A percentile compares a stretch with the other conserved stretches of the same genome.
phyloP scores from a whole-genome alignment of 2,113 vertebrate genomes.

The Sisor rabdophorus region DNA sequence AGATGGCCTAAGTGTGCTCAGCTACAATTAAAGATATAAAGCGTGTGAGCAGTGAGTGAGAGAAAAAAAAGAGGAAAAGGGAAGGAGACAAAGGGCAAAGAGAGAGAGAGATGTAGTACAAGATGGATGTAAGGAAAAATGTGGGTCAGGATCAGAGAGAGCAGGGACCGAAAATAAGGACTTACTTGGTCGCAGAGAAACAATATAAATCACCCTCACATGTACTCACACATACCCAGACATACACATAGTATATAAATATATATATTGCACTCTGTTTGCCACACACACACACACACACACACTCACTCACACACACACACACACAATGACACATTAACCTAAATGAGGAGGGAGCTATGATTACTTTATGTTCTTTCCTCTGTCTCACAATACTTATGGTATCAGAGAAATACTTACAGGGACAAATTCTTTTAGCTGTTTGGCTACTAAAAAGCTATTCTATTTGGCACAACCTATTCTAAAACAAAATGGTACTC shows the following conservation, averaged over 20 bases:
- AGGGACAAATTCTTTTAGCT: not conserved
- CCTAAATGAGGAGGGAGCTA: no score
- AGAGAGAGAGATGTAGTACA: conserved; percentile 47
- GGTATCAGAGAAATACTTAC: not conserved
- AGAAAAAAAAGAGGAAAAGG: conserved; percentile 46
- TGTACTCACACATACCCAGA: conserved; percentile 27
- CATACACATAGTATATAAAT: conserved; percentile 15
- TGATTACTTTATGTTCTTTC: not conserved
- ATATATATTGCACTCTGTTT: conserved; percentile 47
- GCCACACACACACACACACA: conserved; percentile 29
- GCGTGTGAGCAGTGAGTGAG: conserved; percentile 46
- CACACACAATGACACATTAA: conserved; percentile 52
- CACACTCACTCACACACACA: conserved; percentile 57
- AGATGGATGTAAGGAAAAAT: conserved; percentile 53
- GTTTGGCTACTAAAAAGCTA: not conserved
- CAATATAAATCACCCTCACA: conserved; percentile 35
- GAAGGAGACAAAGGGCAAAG: conserved; percentile 46
- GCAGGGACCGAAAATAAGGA: conserved; percentile 19
- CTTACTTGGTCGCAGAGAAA: conserved; percentile 24
- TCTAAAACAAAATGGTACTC: not conserved
- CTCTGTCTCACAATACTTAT: conserved; percentile 32
- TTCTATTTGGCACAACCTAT: not conserved
- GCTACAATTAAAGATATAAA: conserved; percentile 72
- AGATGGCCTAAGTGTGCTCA: conserved; percentile 74
- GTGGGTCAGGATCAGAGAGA: conserved; percentile 56